These are phyloP conservation scores for Pseudomyrmex gracilis DNA, from an alignment of 1,140 invertebrate species.

Conservation along the genomic window DNA sequence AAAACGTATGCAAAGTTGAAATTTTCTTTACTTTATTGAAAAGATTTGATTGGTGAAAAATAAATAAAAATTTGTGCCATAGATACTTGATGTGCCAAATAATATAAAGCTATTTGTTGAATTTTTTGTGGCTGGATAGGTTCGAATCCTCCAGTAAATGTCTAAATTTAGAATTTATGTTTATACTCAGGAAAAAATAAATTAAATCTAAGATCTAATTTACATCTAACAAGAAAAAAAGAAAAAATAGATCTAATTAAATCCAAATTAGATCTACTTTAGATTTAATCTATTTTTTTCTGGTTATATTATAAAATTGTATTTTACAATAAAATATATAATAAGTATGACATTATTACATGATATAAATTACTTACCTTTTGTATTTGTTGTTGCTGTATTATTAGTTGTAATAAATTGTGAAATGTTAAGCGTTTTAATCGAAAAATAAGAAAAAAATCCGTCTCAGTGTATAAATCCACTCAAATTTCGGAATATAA, in stretches of 20 bases:
- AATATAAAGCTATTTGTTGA: conserved; percentile 11
- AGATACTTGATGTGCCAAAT: conserved; percentile 16
- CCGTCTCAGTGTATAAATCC: not conserved
- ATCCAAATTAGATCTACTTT: too few relatives aligned
- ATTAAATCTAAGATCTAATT: too few relatives aligned
- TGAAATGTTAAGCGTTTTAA: not conserved
- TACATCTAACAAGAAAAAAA: too few relatives aligned
- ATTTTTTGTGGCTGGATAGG: not conserved
- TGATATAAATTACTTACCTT: not conserved
- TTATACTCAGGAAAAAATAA: too few relatives aligned
- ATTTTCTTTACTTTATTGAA: too few relatives aligned
- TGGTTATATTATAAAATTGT: too few relatives aligned
- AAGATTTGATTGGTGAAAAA: too few relatives aligned
- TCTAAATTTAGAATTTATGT: not conserved
- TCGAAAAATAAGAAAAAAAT: not conserved
- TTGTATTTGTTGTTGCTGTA: not conserved
- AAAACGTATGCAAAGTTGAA: too few relatives aligned
- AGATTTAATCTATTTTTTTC: too few relatives aligned
- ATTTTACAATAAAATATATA: too few relatives aligned
- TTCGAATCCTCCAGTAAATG: conserved; percentile 2
- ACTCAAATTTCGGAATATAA: conserved; percentile 6
- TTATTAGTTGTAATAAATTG: not conserved
- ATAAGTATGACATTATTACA: too few relatives aligned
- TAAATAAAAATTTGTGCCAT: not conserved
- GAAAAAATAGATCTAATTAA: too few relatives aligned